These are phyloP conservation scores for Tillus elongatus DNA, from an alignment of 2,888 invertebrate genomes.

Conservation along the genomic window DNA sequence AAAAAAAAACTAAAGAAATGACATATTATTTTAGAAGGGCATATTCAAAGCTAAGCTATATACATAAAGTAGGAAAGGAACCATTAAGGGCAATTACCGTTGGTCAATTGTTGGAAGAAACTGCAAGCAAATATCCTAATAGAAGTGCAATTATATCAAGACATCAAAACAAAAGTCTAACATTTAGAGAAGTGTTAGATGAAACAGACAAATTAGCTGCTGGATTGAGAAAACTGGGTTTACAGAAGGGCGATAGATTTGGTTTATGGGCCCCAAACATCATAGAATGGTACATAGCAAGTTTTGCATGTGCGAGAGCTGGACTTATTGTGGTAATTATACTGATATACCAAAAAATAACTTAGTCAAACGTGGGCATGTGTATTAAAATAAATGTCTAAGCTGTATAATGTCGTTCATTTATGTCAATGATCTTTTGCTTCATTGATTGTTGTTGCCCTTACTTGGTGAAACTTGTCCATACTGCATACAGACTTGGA, in stretches of 20 bases:
- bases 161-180: slow-evolving; percentile 46
- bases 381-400: too few relatives aligned
- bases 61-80: slow-evolving; percentile 43
- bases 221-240: slow-evolving; percentile 56
- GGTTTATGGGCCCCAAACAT: slow-evolving; percentile 75
- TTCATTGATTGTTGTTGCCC: too few relatives aligned
- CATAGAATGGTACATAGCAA: slow-evolving; percentile 64
- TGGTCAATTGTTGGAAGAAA: slow-evolving; percentile 48
- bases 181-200: slow-evolving; percentile 44
- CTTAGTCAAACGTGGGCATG: too few relatives aligned
- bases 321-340: slow-evolving; percentile 59
- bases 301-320: slow-evolving; percentile 60
- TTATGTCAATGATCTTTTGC: too few relatives aligned
- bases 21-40: slow-evolving; percentile 5
- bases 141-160: slow-evolving; percentile 50
- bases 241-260: slow-evolving; percentile 62
- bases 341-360: too few relatives aligned
- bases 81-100: slow-evolving; percentile 48
- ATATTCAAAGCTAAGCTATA: slow-evolving; percentile 42
- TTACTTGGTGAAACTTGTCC: too few relatives aligned
- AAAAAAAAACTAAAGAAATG: slow-evolving; percentile 1
- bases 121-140: slow-evolving; percentile 47
- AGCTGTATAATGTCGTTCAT: too few relatives aligned
- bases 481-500: too few relatives aligned
- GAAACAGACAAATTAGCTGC: slow-evolving; percentile 61